Evolutionary conservation across 2,888 invertebrate genomes (phyloP).

Genomic region (Aspidapion aeneum): DNA sequence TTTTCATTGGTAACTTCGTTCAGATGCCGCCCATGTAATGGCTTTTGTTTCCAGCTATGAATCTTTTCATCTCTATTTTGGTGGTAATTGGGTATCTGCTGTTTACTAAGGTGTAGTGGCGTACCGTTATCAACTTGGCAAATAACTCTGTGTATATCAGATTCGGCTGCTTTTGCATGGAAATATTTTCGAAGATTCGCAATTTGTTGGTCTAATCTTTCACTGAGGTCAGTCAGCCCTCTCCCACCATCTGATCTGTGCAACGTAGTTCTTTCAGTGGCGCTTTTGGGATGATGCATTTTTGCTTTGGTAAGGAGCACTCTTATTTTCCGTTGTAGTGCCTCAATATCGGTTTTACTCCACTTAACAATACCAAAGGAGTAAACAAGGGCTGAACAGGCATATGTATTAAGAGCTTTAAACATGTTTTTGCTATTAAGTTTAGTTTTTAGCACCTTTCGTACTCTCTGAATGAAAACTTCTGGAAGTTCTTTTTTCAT

Average conservation of each 20-base stretch:
- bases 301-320: neutral
- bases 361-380: neutral
- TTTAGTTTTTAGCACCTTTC: neutral
- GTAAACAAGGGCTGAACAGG: neutral
- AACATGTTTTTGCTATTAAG: neutral
- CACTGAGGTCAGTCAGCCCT: no score
- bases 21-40: constrained; percentile 13
- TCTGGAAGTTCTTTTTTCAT: neutral
- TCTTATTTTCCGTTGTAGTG: neutral
- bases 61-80: neutral
- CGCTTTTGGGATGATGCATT: neutral
- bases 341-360: neutral
- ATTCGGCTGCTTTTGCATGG: neutral
- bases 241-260: neutral
- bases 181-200: neutral
- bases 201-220: neutral
- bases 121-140: neutral
- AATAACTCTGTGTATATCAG: neutral
- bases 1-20: no score
- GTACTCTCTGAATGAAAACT: neutral
- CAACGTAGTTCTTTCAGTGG: neutral
- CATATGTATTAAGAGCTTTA: constrained; percentile 1
- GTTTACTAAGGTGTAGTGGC: neutral
- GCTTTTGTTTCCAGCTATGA: constrained; percentile 7
- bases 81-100: neutral